Evolutionary conservation across 1,140 invertebrate species (phyloP), one percentile per base, ranked within the genome.

Genomic region (Cheumatopsyche charites): DNA sequence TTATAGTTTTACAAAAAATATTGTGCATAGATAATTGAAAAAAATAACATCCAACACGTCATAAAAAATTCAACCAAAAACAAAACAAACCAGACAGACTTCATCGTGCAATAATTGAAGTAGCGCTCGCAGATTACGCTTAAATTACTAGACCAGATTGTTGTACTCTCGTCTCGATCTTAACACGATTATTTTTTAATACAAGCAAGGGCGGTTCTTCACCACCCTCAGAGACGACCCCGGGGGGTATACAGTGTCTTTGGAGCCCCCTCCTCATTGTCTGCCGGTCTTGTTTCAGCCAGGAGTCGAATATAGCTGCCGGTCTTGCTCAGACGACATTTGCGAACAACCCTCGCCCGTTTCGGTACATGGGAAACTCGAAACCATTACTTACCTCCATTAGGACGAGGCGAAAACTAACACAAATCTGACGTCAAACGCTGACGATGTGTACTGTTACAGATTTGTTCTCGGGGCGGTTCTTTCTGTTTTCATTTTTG

Each of bases 141-240:
- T 66, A 45, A 66, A 66, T 66, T 42, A 66, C 19, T 41, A 13
- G n/a, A 9, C 36, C 62, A 49, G 13, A 19, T 21, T 41, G 63
- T 21, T 23, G 19, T 25, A 19, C 6, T 5, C 62, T n/a, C 4
- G 29, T 17, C 62, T 41, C 6, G 23, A 66, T 19, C 42, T 29
- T 68, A 68, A 68, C 17, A 21, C 6, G 26, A 68, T 68, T 68
- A 68, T 45, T 68, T 68, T 68, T 68, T 68, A 68, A 68, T 68
- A 58, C 55, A 58, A 58, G 23, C 21, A 21, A 6, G 47, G 49
- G 23, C 19, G 1, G 25, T 1, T 26, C 17, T 21, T 45, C n/a
- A n/a, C n/a, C n/a, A 23, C 63, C 21, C 15, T 19, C 43, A 36
- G 25, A n/a, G n/a, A n/a, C n/a, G 29, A 5, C 25, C 49, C 15